These are phyloP conservation scores for Myripristis murdjan DNA, from an alignment of 2,797 vertebrate species.

Conservation along the genomic window DNA sequence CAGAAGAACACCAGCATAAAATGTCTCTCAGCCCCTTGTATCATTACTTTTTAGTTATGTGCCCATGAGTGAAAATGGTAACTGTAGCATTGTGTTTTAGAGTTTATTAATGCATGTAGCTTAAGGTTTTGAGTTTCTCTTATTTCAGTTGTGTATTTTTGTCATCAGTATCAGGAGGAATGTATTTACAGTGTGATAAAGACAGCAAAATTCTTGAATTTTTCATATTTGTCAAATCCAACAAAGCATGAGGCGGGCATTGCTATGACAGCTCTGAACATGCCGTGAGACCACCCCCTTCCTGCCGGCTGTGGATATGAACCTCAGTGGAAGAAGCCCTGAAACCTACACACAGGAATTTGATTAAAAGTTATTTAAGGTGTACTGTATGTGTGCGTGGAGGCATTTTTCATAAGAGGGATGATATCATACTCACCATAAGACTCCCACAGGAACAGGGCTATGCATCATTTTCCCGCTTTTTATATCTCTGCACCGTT, in stretches of 20 bases:
- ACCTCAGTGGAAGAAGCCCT: slow-evolving; percentile 62
- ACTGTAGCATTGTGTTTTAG: no score
- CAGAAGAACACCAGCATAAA: neutral
- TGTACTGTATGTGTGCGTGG: slow-evolving; percentile 30
- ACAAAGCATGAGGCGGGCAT: slow-evolving; percentile 5
- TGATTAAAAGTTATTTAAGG: slow-evolving; percentile 84
- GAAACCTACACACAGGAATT: slow-evolving; percentile 74
- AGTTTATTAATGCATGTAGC: no score
- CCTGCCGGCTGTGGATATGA: slow-evolving; percentile 73
- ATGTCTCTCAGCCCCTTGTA: neutral
- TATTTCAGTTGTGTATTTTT: no score
- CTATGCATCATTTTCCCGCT: slow-evolving; percentile 74
- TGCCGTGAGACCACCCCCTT: slow-evolving; percentile 40
- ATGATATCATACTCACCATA: slow-evolving; percentile 79
- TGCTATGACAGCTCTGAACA: slow-evolving; percentile 44
- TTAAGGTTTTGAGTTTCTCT: no score
- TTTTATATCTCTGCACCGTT: slow-evolving; percentile 76
- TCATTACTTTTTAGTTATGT: no score
- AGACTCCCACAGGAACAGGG: slow-evolving; percentile 76
- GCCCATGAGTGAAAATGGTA: no score
- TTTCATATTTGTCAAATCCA: slow-evolving; percentile 9
- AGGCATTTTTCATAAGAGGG: slow-evolving; percentile 81
- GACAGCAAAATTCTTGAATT: neutral
- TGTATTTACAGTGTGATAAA: neutral
- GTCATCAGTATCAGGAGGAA: neutral